phyloP scores from a whole-genome alignment of 1,140 invertebrate species.

The Drosophila bifasciata region DNA sequence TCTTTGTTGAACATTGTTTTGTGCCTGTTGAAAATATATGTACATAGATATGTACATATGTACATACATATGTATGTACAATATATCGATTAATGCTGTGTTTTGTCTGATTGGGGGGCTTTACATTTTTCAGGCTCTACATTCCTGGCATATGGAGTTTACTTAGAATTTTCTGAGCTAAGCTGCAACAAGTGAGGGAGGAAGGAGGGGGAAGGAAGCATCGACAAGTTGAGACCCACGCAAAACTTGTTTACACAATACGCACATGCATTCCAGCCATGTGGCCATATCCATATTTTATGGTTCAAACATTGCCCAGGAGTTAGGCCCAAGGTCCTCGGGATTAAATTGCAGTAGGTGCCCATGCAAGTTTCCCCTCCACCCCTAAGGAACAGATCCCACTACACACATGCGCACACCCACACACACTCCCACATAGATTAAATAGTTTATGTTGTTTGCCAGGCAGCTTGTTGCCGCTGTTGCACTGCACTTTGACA shows the following conservation, averaged over 20 bases:
- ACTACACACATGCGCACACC: constrained; percentile 4
- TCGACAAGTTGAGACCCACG: constrained; percentile 43
- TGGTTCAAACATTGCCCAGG: constrained; percentile 55
- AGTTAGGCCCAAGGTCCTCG: constrained; percentile 30
- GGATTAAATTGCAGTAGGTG: constrained; percentile 11
- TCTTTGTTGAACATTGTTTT: no score
- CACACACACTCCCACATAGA: constrained; percentile 34
- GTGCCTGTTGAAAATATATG: no score
- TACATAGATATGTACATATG: no score
- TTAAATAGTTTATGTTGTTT: constrained; percentile 70
- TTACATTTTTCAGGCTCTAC: no score
- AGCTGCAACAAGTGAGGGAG: constrained; percentile 9
- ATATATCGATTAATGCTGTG: no score
- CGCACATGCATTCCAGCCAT: constrained; percentile 6
- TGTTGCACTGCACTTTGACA: constrained; percentile 54
- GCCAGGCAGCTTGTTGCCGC: constrained; percentile 35
- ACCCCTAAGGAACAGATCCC: no score
- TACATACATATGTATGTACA: no score
- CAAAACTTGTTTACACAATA: not conserved
- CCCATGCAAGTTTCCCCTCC: not conserved
- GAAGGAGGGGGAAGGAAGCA: not conserved
- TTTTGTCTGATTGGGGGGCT: no score
- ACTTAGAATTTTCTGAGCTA: no score
- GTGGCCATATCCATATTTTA: constrained; percentile 57
- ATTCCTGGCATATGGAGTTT: no score